A percentile compares a stretch with the other conserved stretches of the same genome.
Evolutionary conservation across 2,888 invertebrate species (phyloP).

Genomic region (Tortricodes alternella): DNA sequence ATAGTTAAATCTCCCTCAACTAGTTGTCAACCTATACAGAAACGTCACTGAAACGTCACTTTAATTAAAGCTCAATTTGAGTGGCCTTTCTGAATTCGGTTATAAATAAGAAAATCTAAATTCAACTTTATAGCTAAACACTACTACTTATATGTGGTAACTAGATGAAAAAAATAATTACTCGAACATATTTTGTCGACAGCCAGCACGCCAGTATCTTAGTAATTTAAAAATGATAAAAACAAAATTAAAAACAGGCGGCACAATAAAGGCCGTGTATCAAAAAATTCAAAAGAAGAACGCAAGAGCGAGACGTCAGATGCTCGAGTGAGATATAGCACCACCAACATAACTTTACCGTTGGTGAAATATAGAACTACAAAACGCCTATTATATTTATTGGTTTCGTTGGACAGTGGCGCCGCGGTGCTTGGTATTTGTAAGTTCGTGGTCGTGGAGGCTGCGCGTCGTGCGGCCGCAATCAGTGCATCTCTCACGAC

Average conservation of each 20-base stretch:
- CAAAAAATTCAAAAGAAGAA: slow-evolving; percentile 48
- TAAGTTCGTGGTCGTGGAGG: slow-evolving; percentile 22
- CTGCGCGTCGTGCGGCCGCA: slow-evolving; percentile 23
- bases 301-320: slow-evolving; percentile 48
- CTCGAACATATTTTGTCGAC: too few relatives aligned
- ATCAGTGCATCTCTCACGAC: slow-evolving; percentile 30
- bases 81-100: too few relatives aligned
- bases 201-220: slow-evolving; percentile 3
- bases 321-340: slow-evolving; percentile 45
- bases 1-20: too few relatives aligned
- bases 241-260: slow-evolving; percentile 40
- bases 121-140: too few relatives aligned
- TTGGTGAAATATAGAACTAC: slow-evolving; percentile 1
- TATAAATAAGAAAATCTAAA: too few relatives aligned
- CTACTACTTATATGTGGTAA: too few relatives aligned
- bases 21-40: too few relatives aligned
- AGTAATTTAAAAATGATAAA: slow-evolving; percentile 29
- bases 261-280: slow-evolving; percentile 49
- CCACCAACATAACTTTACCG: slow-evolving; percentile 1
- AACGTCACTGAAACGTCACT: too few relatives aligned
- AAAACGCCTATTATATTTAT: not conserved
- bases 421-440: not conserved
- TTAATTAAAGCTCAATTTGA: too few relatives aligned
- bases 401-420: slow-evolving; percentile 1
- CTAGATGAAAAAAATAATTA: too few relatives aligned